Evolutionary conservation across 1,140 invertebrate species (phyloP), one percentile per base, ranked within the genome.

Genomic region (Drosophila orosa): DNA sequence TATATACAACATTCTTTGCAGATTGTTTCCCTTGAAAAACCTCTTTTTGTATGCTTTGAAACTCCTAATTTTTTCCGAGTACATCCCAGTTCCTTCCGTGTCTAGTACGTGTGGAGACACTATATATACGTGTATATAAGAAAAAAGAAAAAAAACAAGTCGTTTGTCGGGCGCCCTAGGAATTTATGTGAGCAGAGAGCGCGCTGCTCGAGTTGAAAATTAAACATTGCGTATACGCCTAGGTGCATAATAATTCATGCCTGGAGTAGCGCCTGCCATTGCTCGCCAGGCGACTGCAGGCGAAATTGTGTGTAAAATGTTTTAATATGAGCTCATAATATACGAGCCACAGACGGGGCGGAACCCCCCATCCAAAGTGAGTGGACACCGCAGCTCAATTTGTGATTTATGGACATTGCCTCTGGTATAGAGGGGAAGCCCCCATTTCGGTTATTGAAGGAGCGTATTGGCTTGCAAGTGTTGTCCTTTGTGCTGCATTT

Each of bases 151-250:
- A 89, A 89, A 84, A 87, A 87, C 83, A 87, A 89, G 83, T 87
- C 83, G 83, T 87, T 89, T 87, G 84, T 87, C 85, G 84, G 77
- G 68, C 65, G 65, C 73, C 61, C 60, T 82, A 84, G 80, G 73
- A 87, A 89, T 87, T 87, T 87, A 89, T 90, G 84, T 90, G 84
- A 74, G 63, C 45, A 61, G 67, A 24, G 72, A 54, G 78, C 66
- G 45, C 58, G 48, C 27, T 52, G 76, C 44, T 78, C 67, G 80
- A 87, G 80, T 89, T 87, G 84, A 89, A 87, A 89, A 89, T 89
- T 89, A 89, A 90, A 89, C 85, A 89, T 89, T 89, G 84, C 84
- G 84, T 89, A 89, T 90, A 89, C 84, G 84, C 84, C 85, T 89
- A 89, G 85, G 85, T 90, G 85, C 85, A 89, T 89, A 89, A 87